Base-by-base conservation (phyloP, 2,888 invertebrate genomes). In the Eudasyphora cyanicolor region DNA sequence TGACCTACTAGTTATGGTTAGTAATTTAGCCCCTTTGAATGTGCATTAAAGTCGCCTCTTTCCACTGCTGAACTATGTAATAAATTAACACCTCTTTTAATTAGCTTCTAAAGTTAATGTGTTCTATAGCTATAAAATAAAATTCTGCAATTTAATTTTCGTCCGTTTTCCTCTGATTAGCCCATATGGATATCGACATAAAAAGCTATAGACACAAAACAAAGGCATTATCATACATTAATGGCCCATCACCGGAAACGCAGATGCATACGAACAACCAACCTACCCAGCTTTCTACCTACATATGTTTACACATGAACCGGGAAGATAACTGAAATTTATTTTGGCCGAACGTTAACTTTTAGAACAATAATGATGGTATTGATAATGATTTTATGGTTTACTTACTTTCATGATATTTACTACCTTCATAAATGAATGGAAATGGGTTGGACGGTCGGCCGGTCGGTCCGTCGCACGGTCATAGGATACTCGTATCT, bases 321-420 rank as follows among this genome's bases (percentile, higher is more conserved):
- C 27, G 10, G 14, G n/a, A n/a, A 54, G 57, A 51, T 35, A 49
- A 19, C 42, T 14, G 5, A 8, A 32, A n/a, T 45, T 57, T 76
- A 14, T 51, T 38, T 76, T 79, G 60, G 49, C 76, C 79, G 64
- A 51, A 76, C 64, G 79, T 57, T 79, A 71, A 79, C 79, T 82
- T 82, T 57, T 57, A 42, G 19, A 42, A 73, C 69, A 77, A 83
- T 78, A 75, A 71, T 71, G 80, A 83, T 71, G 62, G 27, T 62
- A 80, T 77, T 83, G 80, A 80, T 83, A 77, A 75, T 83, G 77
- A 78, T 78, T 80, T 78, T 71, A 75, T 78, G 42, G 77, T 70
- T 74, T 70, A 77, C 42, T 60, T 60, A n/a, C n/a, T n/a, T n/a
- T n/a, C n/a, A n/a, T 69, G 45, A 45, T 71, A 51, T 73, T 67